Evolutionary conservation across 2,113 vertebrate genomes (phyloP), one percentile per base, ranked within the genome.

Genomic region (Callocephalon fimbriatum): DNA sequence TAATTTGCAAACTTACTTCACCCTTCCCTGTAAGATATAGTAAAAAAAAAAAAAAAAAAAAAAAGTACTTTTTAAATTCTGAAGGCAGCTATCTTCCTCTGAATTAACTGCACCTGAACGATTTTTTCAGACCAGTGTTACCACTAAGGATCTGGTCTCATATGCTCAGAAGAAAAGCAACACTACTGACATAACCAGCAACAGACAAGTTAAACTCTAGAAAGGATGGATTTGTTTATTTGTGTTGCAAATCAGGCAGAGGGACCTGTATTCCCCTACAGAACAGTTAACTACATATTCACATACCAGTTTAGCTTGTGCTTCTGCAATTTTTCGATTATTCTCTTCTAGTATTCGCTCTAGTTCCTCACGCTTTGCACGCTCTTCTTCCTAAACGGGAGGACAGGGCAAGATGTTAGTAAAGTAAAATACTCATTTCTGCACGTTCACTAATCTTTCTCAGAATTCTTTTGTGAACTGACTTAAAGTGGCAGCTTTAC

Each of bases 261-360:
- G 45, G 61, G 50, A 83, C 38, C 27, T 71, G 37, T 80, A 84
- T 44, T 83, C 35, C n/a, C 38, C 66, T 32, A 68, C 10, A 67
- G 45, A 88, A 76, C 15, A 26, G 48, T 73, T 48, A 84, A 58
- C 32, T 53, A 25, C 35, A 54, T 23, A 56, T 88, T 62, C n/a
- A 90, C 99, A 45, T 98, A 99, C 99, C 99, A 99, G 98, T 96
- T 99, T 99, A 98, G 99, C 99, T 97, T 99, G 99, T 97, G 99
- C 99, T 94, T 99, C 99, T 45, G 99, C 99, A 91, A 99, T 99
- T 99, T 99, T 99, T 98, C 99, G 99, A 98, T 99, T 99, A 99
- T 99, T 99, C 98, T 99, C 99, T 98, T 99, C 99, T 96, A 99
- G 98, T 98, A 99, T 99, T 99, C 99, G 99, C 98, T 99, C 99